Evolutionary conservation across 2,888 invertebrate species (phyloP).

Genomic region (Limenitis camilla): DNA sequence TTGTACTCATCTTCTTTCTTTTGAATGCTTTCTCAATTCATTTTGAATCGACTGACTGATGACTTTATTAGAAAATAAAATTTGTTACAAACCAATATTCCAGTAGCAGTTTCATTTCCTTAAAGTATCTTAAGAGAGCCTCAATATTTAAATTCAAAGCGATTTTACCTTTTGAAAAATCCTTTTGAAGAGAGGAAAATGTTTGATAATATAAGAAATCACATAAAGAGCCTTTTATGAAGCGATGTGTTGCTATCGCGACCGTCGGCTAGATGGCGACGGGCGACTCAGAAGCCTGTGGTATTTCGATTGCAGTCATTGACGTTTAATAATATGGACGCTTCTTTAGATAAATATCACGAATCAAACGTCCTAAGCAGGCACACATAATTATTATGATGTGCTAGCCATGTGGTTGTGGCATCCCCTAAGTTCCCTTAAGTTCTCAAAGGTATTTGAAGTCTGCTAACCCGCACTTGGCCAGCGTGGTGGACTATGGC

Average conservation of each 20-base stretch:
- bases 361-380: too few species aligned
- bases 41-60: conserved; percentile 1
- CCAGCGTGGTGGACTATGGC: too few species aligned
- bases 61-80: conserved; percentile 2
- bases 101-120: neutral
- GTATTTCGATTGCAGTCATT: conserved; percentile 5
- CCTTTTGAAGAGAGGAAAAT: conserved; percentile 29
- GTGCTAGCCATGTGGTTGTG: too few species aligned
- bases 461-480: too few species aligned
- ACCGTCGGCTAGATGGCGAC: conserved; percentile 32
- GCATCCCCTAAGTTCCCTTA: too few species aligned
- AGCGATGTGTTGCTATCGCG: conserved; percentile 59
- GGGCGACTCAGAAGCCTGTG: conserved; percentile 30
- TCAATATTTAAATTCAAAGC: conserved; percentile 27
- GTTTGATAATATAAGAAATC: conserved; percentile 36
- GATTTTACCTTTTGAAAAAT: conserved; percentile 39
- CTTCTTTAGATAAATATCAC: too few species aligned
- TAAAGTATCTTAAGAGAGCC: neutral
- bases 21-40: too few species aligned
- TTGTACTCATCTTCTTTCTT: too few species aligned
- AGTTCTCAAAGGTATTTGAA: too few species aligned
- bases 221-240: conserved; percentile 43
- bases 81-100: neutral
- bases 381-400: too few species aligned
- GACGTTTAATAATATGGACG: too few species aligned